Percentiles rank a stretch among this genome's conserved stretches.
These are phyloP conservation scores for Olivierus martensii DNA, from an alignment of 1,140 invertebrate genomes.

Conservation along the genomic window DNA sequence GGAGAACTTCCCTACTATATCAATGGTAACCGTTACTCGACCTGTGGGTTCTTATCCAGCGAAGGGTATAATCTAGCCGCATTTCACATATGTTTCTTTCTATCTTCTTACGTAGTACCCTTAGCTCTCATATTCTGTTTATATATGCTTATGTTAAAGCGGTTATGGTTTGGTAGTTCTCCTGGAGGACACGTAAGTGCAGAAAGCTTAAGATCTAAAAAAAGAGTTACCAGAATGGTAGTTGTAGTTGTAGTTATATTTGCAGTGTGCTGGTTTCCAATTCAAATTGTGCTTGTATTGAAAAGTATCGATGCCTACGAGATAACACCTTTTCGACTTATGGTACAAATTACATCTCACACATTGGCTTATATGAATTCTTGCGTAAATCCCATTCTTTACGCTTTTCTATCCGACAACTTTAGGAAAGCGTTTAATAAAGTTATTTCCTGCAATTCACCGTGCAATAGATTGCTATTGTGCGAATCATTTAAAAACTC, in stretches of 20 bases:
- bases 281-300: slow-evolving; percentile 67
- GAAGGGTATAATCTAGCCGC: slow-evolving; percentile 16
- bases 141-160: slow-evolving; percentile 77
- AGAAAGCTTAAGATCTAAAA: slow-evolving; percentile 63
- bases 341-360: slow-evolving; percentile 67
- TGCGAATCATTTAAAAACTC: too few species aligned
- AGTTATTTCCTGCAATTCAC: slow-evolving; percentile 28
- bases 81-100: slow-evolving; percentile 48
- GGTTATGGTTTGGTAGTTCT: slow-evolving; percentile 62
- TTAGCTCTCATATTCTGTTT: slow-evolving; percentile 68
- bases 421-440: slow-evolving; percentile 69
- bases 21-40: neutral
- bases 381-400: slow-evolving; percentile 87
- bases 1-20: slow-evolving; percentile 40
- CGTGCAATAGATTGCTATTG: neutral
- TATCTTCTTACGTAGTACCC: slow-evolving; percentile 73
- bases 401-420: slow-evolving; percentile 76
- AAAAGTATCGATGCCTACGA: slow-evolving; percentile 57
- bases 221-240: slow-evolving; percentile 82
- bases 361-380: slow-evolving; percentile 86
- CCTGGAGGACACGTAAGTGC: slow-evolving; percentile 52
- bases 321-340: slow-evolving; percentile 44
- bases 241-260: slow-evolving; percentile 87
- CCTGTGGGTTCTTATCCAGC: slow-evolving; percentile 6
- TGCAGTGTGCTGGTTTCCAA: slow-evolving; percentile 87